Percentiles rank a stretch among this genome's conserved stretches.
These are phyloP conservation scores for Nycteola revayana DNA, from an alignment of 2,888 invertebrate genomes.

Conservation along the genomic window DNA sequence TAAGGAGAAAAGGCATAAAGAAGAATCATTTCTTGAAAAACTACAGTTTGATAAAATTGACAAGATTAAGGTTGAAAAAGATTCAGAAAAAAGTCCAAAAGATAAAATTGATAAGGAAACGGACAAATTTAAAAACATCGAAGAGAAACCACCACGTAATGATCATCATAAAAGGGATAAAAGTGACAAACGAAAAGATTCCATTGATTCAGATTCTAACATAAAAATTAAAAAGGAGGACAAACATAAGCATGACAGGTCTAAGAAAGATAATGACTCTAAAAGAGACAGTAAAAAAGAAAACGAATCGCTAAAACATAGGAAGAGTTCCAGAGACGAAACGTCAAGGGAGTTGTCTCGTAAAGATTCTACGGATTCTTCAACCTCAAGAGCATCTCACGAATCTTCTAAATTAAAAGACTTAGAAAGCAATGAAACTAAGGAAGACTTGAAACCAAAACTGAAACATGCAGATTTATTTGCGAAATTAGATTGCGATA, in stretches of 20 bases:
- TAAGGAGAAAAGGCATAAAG: slow-evolving; percentile 59
- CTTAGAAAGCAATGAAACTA: slow-evolving; percentile 54
- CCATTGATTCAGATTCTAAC: slow-evolving; percentile 42
- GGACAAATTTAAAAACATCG: slow-evolving; percentile 56
- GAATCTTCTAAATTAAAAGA: slow-evolving; percentile 70
- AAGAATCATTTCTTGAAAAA: slow-evolving; percentile 41
- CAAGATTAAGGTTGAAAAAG: slow-evolving; percentile 48
- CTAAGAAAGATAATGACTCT: slow-evolving; percentile 62
- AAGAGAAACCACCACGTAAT: slow-evolving; percentile 65
- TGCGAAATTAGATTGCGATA: slow-evolving; percentile 75
- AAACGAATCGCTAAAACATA: slow-evolving; percentile 53
- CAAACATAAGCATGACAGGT: slow-evolving; percentile 70
- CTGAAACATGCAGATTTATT: slow-evolving; percentile 69
- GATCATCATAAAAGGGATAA: slow-evolving; percentile 77
- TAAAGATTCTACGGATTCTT: slow-evolving; percentile 78
- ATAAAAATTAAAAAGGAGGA: slow-evolving; percentile 68
- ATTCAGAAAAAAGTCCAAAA: slow-evolving; percentile 48
- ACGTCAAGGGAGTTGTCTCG: slow-evolving; percentile 62
- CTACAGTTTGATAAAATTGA: slow-evolving; percentile 40
- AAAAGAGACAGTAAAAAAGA: slow-evolving; percentile 74
- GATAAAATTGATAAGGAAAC: slow-evolving; percentile 51
- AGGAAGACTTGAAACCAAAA: slow-evolving; percentile 62
- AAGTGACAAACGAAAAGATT: slow-evolving; percentile 62
- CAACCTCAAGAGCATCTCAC: slow-evolving; percentile 69
- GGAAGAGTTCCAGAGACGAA: slow-evolving; percentile 74